phyloP scores from a whole-genome alignment of 2,113 vertebrate species.

The Ginglymostoma cirratum region DNA sequence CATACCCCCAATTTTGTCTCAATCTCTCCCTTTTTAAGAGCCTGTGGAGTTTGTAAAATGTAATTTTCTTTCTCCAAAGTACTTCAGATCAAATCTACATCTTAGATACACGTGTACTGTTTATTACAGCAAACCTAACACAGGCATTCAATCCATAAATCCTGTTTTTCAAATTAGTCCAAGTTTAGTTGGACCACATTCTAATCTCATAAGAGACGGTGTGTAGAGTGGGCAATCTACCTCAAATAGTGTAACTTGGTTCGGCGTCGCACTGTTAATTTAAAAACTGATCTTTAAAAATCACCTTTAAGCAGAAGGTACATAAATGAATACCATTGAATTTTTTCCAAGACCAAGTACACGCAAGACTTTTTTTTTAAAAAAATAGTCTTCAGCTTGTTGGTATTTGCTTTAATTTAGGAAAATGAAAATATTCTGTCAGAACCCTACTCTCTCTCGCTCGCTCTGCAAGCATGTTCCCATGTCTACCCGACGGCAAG shows the following conservation, averaged over 20 bases:
- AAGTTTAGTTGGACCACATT: background rate
- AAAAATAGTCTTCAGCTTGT: background rate
- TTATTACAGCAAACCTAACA: background rate
- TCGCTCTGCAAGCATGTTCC: background rate
- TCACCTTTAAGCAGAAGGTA: background rate
- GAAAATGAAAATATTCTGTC: background rate
- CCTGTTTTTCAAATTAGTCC: background rate
- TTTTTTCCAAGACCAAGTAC: background rate
- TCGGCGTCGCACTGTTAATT: background rate
- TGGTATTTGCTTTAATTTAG: background rate
- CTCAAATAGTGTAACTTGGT: background rate
- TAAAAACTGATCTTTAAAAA: background rate
- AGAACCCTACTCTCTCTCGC: background rate
- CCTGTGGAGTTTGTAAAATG: background rate
- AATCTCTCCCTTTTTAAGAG: background rate
- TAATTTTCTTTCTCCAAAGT: background rate
- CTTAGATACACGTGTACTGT: background rate
- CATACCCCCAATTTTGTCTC: background rate
- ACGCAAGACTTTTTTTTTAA: background rate
- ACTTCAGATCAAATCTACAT: background rate
- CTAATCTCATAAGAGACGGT: background rate
- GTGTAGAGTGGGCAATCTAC: too few relatives aligned
- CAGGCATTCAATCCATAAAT: background rate
- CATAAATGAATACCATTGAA: background rate
- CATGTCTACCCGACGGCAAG: background rate